Base-by-base conservation (phyloP, 2,113 vertebrate genomes). In the Numida meleagris region DNA sequence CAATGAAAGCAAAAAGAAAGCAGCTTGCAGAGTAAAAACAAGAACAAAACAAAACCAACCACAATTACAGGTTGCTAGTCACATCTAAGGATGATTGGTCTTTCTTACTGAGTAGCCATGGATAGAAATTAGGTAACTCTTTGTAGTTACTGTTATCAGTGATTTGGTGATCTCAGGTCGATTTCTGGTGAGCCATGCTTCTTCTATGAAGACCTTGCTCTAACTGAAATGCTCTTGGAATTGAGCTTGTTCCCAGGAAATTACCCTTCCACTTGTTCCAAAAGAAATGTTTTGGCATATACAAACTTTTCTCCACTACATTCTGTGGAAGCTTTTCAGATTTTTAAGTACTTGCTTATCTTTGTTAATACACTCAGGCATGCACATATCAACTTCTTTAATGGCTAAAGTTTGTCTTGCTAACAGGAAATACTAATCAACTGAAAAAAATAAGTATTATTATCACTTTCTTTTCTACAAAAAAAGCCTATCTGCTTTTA, bases 241-340 rank as follows among this genome's bases (percentile, higher is more conserved):
- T 25, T 46, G 51, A 72, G 21, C 38, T 46, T 34, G 21, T 36
- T 46, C 38, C 23, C 70, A 63, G 40, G 14, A 89, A 79, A 13
- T 17, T 65, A 14, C 29, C 85, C 57, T 73, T 76, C 15, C 31
- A 65, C 29, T 33, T 78, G 29, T 42, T 84, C 25, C 14, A 61
- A 92, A 94, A 87, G 27, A n/a, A 92, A 84, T 90, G 81, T 75
- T 92, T 84, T 85, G 72, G 67, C 29, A 71, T 42, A 94, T 88
- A 80, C 38, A 2, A 77, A 74, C 74, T 86, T 91, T 80, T 93
- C 33, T 86, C 65, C 34, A 90, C 5, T 2, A 3, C 25, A 88
- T 62, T 84, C 65, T 94, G 72, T 86, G 51, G 46, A 93, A 90
- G 65, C 48, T 86, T 93, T 92, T 83, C 77, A 86, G 33, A 72